phyloP scores from a whole-genome alignment of 2,113 vertebrate species.

The Zosterops lateralis region DNA sequence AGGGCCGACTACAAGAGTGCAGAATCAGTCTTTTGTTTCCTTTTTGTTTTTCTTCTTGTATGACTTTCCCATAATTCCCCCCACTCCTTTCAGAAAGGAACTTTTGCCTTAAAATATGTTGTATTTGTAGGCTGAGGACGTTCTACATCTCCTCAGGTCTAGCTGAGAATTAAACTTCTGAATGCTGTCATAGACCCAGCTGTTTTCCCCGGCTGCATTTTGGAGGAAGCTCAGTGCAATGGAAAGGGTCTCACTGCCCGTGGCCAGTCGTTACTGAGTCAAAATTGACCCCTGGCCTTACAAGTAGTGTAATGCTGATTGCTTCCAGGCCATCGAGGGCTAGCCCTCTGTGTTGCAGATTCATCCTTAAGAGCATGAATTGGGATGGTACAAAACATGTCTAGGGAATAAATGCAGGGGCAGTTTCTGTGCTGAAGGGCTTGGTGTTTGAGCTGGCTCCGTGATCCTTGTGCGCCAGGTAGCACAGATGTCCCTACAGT shows the following conservation, averaged over 20 bases:
- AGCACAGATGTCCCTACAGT: neutral
- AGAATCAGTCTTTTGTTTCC: neutral
- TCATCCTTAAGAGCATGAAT: neutral
- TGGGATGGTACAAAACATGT: neutral
- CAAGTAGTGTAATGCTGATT: neutral
- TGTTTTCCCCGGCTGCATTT: neutral
- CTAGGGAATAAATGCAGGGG: neutral
- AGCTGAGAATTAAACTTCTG: neutral
- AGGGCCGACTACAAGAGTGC: neutral
- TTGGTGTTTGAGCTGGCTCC: neutral
- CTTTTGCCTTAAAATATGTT: neutral
- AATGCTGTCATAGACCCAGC: neutral
- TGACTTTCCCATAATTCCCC: neutral
- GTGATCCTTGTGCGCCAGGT: neutral
- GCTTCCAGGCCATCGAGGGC: neutral
- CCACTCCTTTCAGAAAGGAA: neutral
- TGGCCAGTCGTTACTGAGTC: too few relatives aligned
- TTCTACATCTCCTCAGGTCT: neutral
- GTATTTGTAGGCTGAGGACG: neutral
- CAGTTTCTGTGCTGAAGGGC: neutral
- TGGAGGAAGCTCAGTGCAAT: neutral
- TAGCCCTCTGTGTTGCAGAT: neutral
- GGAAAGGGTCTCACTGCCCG: neutral
- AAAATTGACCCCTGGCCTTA: neutral
- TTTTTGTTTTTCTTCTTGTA: neutral